Conservation (phyloP, 2,113 vertebrate genomes). For the Cisticola juncidis region DNA sequence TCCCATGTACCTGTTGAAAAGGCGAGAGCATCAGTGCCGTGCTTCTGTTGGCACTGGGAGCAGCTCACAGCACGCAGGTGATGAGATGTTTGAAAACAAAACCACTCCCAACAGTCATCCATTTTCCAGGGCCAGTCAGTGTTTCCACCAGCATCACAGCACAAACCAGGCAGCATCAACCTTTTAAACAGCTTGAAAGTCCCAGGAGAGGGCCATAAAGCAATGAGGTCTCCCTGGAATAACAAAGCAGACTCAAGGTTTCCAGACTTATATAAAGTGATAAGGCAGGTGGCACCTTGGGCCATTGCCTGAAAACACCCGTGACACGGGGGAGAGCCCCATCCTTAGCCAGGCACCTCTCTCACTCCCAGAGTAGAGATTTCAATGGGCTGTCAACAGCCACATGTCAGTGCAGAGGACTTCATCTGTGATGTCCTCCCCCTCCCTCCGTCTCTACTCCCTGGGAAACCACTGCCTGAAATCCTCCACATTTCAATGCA, state of each 20-base stretch:
- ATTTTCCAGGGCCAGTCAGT: neutral
- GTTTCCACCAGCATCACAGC: neutral
- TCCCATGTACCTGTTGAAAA: slow-evolving; percentile 29
- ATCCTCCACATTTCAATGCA: neutral
- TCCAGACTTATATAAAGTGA: neutral
- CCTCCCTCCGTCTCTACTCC: neutral
- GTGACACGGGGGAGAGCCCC: accelerated
- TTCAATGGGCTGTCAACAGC: neutral
- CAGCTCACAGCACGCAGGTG: neutral
- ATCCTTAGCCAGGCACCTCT: neutral
- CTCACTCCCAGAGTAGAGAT: neutral
- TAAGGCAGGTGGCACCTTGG: neutral
- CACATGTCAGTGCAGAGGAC: accelerated
- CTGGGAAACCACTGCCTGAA: neutral
- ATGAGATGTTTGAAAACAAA: neutral
- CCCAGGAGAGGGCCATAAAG: neutral
- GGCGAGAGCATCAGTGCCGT: neutral
- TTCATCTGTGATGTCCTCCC: neutral
- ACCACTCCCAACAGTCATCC: neutral
- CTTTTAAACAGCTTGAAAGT: neutral
- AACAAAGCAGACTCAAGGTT: neutral
- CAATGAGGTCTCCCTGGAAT: neutral
- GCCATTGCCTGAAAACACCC: neutral
- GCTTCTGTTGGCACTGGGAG: neutral
- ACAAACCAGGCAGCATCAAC: neutral